Base-by-base conservation (phyloP, 2,797 vertebrate genomes). In the Xenopus petersii region DNA sequence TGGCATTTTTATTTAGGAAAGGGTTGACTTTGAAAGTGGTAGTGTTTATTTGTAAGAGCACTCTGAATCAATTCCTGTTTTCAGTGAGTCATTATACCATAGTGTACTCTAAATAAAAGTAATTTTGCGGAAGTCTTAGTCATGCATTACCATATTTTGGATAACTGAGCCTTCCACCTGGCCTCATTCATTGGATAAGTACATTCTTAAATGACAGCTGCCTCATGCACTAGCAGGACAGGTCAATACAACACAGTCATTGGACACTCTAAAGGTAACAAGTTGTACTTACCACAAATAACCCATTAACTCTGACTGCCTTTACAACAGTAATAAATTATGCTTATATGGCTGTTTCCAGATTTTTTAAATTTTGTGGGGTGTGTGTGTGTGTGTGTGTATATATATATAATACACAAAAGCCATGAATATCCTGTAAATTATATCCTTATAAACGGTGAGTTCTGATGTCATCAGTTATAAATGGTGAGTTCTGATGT, bases 161-260 rank as follows among this genome's bases (percentile, higher is more conserved):
- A 60, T 30, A 75, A 24, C 12, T 47, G 17, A 46, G 36, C 2
- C 17, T 7, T 13, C 17, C 55, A 70, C 55, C 68, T 69, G 49
- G 10, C 64, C 48, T 59, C 17, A 42, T 48, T 75, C 15, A 26
- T 46, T 67, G 48, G 13, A 13, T 55, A 47, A 48, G 48, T 33
- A 26, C 24, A 49, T 62, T 75, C 67, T 69, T 75, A 30, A 70
- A 70, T 70, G 73, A 58, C 60, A 64, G 47, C 61, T 75, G 49
- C 15, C 15, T 75, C 60, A 64, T 33, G 42, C 17, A 54, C 47
- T 48, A 48, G 11, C 9, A 51, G 16, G 51, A 56, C 30, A 46
- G 67, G 33, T 16, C 30, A 64, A 51, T 60, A 62, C 24, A 47
- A 55, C 46, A 26, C 46, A 26, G 36, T n/a, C 47, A 61, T 24